These are phyloP conservation scores for Xyrichtys novacula DNA, from an alignment of 2,797 vertebrate species.

Conservation along the genomic window DNA sequence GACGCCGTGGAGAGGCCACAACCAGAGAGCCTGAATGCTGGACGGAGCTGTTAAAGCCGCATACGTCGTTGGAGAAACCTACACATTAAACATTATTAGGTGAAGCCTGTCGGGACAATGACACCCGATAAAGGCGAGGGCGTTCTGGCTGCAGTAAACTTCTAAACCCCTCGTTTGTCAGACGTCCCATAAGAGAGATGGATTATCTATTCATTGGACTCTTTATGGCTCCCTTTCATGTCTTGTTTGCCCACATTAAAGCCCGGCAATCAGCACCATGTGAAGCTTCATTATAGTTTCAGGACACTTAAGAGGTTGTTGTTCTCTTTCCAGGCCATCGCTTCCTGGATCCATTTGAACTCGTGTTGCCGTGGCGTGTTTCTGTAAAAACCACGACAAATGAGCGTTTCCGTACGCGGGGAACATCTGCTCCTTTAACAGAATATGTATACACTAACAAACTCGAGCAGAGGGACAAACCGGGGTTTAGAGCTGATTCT, in stretches of 20 bases:
- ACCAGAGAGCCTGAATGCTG: background rate
- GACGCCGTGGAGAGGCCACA: background rate
- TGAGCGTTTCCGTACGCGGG: background rate
- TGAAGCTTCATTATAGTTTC: conserved; percentile 46
- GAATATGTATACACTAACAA: background rate
- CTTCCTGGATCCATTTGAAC: conserved; percentile 51
- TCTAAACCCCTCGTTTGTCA: conserved; percentile 53
- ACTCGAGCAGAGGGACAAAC: background rate
- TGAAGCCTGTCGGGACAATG: conserved; percentile 21
- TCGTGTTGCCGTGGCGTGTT: conserved; percentile 30
- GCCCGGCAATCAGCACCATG: conserved; percentile 51
- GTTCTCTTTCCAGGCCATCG: conserved; percentile 50
- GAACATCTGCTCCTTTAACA: conserved; percentile 31
- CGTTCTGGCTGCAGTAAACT: conserved; percentile 44
- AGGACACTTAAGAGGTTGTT: conserved; percentile 53
- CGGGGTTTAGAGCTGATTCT: background rate
- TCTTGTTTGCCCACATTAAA: conserved; percentile 77
- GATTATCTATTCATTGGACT: conserved; percentile 64
- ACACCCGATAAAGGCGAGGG: conserved; percentile 25
- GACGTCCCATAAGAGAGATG: conserved; percentile 56
- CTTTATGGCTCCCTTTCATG: conserved; percentile 69
- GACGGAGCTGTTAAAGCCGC: background rate
- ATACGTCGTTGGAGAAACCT: conserved; percentile 20
- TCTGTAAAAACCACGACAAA: conserved; percentile 39
- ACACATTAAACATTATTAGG: conserved; percentile 22